Evolutionary conservation across 2,113 vertebrate species (phyloP).

Genomic region (Halcyon senegalensis): DNA sequence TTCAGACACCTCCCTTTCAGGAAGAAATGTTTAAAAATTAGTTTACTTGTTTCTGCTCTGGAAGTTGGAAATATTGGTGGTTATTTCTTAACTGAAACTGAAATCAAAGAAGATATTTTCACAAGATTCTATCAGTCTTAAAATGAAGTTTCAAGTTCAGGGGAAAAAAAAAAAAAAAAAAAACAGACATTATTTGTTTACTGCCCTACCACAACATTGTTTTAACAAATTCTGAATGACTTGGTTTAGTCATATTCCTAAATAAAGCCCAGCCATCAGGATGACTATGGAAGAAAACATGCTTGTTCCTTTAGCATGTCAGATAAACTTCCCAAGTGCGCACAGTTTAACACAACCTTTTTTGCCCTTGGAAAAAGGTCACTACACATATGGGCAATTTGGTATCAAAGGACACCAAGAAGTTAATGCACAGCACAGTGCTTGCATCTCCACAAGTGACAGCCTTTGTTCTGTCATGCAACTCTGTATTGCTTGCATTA

Average conservation of each 20-base stretch:
- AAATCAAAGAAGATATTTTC: not conserved
- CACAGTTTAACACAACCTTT: not conserved
- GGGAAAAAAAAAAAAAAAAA: not conserved
- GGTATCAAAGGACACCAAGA: not conserved
- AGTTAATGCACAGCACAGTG: not conserved
- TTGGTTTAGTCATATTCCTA: conserved; percentile 36
- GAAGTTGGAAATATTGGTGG: not conserved
- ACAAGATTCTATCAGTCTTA: not conserved
- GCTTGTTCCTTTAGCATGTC: not conserved
- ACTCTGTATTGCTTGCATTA: not conserved
- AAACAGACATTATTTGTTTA: not conserved
- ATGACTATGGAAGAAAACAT: not conserved
- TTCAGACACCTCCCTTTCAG: not conserved
- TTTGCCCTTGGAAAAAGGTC: not conserved
- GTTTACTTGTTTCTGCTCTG: not conserved
- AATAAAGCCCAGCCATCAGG: not conserved
- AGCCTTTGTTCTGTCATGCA: not conserved
- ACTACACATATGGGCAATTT: not conserved
- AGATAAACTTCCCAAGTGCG: not conserved
- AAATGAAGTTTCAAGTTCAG: not conserved
- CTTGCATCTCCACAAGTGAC: not conserved
- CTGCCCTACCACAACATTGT: not conserved
- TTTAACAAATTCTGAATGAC: conserved; percentile 12
- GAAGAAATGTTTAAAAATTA: not conserved
- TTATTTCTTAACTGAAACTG: not conserved